Base-by-base conservation (phyloP, 2,113 vertebrate species). In the Planiliza haematocheilus region DNA sequence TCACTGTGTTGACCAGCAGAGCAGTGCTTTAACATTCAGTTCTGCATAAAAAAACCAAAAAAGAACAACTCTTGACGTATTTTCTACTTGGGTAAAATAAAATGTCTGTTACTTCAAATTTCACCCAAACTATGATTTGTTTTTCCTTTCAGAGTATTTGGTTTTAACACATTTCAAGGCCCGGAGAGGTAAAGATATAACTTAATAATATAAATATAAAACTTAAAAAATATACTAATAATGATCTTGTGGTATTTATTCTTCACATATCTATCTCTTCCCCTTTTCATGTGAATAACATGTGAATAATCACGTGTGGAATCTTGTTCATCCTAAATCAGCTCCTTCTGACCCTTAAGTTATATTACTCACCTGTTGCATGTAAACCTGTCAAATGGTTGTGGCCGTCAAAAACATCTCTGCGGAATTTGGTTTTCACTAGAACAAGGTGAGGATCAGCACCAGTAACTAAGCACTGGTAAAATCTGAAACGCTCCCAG, bases 381-480 rank as follows among this genome's bases (percentile, higher is more conserved):
- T 14, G n/a, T n/a, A 10, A 38, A 59, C 8, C 52, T 36, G 42
- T 21, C 41, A 9, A 46, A 46, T n/a, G 46, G 42, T 30, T 16
- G n/a, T n/a, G 8, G 21, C 3, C 13, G 56, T 42, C 5, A 18
- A 1, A 7, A 20, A 41, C 55, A 30, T 30, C 5, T 30, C 24
- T 30, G 24, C 24, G 5, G 24, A 30, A 30, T 41, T 53, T 37
- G 2, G 36, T 2, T 55, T 65, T 39, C 42, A 42, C 46, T 30
- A 8, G 9, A 61, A 41, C 17, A 11, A 38, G 8, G 24, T 24
- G 7, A 20, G 37, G 16, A 37, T 60, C 56, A 75, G 71, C 68
- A 81, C 78, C 37, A 41, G 24, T 60, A 42, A 36, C 30, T 14
- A 41, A 20, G 46, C 24, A 53, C 70, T 64, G 56, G 61, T 72